Evolutionary conservation across 2,797 vertebrate genomes (phyloP).

Genomic region (Taenioides sp.): DNA sequence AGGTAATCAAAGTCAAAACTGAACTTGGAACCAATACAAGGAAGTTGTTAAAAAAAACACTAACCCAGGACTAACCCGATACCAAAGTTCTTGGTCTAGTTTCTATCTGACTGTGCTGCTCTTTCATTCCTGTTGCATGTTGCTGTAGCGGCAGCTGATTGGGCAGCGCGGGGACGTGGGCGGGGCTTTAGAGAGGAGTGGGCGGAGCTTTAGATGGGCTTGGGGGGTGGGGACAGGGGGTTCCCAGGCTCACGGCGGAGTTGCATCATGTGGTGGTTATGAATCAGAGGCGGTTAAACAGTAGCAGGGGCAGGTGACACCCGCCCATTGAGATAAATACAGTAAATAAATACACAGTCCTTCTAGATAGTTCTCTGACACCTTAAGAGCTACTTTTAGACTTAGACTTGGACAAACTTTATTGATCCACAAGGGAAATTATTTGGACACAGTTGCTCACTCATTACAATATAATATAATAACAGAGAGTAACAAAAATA

Average conservation of each 20-base stretch:
- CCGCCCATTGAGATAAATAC: neutral
- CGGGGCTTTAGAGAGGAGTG: neutral
- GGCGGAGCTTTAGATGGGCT: constrained; percentile 6
- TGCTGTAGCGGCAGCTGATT: neutral
- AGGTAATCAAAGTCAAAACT: neutral
- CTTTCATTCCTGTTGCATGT: neutral
- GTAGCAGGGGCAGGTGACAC: constrained; percentile 39
- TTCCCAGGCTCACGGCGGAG: constrained; percentile 41
- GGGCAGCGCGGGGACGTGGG: neutral
- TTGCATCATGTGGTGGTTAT: constrained; percentile 63
- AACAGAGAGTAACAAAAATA: too few species aligned
- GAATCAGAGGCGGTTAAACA: constrained; percentile 25
- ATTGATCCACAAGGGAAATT: too few species aligned
- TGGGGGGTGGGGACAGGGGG: neutral
- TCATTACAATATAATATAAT: too few species aligned
- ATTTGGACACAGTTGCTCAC: too few species aligned
- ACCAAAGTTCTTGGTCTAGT: neutral
- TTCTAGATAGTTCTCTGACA: constrained; percentile 53
- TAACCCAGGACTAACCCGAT: neutral
- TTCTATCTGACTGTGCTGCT: neutral
- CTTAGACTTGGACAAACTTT: too few species aligned
- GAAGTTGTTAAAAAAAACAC: neutral
- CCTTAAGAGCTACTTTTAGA: constrained; percentile 5
- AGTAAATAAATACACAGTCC: constrained; percentile 6
- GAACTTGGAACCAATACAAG: neutral